phyloP scores from a whole-genome alignment of 2,113 vertebrate genomes.

The Erythrolamprus reginae region DNA sequence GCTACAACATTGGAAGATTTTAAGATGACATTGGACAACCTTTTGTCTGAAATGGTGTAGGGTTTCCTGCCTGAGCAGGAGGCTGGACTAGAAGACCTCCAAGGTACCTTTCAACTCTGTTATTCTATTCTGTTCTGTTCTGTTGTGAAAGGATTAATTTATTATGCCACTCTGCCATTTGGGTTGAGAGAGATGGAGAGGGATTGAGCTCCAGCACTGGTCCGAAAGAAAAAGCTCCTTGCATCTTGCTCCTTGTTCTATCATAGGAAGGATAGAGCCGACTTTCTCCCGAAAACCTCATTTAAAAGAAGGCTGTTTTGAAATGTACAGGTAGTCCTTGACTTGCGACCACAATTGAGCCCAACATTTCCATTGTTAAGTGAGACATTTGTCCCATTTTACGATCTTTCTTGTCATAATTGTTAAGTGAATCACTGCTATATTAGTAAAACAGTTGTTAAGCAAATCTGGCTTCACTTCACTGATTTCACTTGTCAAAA shows the following conservation, averaged over 20 bases:
- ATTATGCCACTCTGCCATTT: background rate
- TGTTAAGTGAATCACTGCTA: no score
- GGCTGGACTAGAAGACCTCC: no score
- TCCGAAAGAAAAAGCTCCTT: background rate
- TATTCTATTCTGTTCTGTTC: no score
- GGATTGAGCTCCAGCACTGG: background rate
- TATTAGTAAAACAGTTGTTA: no score
- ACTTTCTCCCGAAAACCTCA: background rate
- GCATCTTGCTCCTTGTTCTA: background rate
- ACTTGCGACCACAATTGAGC: background rate
- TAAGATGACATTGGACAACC: no score
- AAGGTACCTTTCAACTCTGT: no score
- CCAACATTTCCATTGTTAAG: background rate
- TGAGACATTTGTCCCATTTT: background rate
- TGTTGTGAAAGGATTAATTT: background rate
- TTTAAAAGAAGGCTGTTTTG: background rate
- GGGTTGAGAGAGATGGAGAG: background rate
- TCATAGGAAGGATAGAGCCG: background rate
- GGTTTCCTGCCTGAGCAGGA: no score
- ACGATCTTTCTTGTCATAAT: background rate
- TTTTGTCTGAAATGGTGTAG: no score
- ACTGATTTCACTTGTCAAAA: no score
- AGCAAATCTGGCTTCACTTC: no score
- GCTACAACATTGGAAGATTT: no score
- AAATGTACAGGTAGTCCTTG: background rate